Evolutionary conservation across 1,140 invertebrate species (phyloP).

Genomic region (Chrysopa pallens): DNA sequence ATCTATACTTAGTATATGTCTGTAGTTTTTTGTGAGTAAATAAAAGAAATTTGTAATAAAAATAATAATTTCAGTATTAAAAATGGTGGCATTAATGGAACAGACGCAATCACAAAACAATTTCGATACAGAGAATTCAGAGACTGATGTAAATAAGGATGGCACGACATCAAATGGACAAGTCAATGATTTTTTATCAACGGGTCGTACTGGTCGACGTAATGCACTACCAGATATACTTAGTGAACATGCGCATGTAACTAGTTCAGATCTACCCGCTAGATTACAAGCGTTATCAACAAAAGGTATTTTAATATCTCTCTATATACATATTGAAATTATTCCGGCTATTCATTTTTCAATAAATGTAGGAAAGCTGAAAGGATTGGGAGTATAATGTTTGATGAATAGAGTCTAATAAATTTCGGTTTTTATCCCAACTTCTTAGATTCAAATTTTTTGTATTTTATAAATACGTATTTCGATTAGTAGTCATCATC

Average conservation of each 20-base stretch:
- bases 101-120: slow-evolving; percentile 5
- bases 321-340: no score
- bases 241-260: slow-evolving; percentile 33
- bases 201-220: slow-evolving; percentile 48
- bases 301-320: slow-evolving; percentile 24
- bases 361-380: no score
- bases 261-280: slow-evolving; percentile 39
- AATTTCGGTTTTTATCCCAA: no score
- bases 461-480: no score
- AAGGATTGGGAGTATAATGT: no score
- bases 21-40: no score
- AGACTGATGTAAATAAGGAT: slow-evolving; percentile 6
- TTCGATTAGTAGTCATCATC: no score
- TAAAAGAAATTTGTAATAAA: no score
- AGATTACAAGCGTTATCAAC: slow-evolving; percentile 41
- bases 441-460: no score
- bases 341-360: no score
- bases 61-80: slow-evolving; percentile 11
- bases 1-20: no score
- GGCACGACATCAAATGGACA: neutral
- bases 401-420: no score
- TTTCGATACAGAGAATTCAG: slow-evolving; percentile 2
- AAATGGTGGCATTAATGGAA: slow-evolving; percentile 20
- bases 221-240: slow-evolving; percentile 54
- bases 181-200: slow-evolving; percentile 40